A percentile compares a stretch with the other conserved stretches of the same genome.
Conservation (phyloP, 2,113 vertebrate genomes). For the Gopherus evgoodei region DNA sequence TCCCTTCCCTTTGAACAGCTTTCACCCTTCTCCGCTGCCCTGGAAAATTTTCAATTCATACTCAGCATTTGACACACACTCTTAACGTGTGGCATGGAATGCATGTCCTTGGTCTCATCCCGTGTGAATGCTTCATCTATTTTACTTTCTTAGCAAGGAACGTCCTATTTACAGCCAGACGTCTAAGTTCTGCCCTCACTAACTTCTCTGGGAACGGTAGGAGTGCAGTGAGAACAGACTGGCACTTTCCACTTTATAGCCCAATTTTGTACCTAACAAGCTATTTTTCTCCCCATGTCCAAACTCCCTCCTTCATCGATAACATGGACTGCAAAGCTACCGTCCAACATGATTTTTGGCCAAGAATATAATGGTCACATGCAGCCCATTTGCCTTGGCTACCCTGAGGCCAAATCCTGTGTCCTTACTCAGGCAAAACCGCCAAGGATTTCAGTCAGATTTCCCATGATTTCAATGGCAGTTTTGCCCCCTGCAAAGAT, state of each 20-base stretch:
- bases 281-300: fast-evolving
- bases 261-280: neutral
- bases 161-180: neutral
- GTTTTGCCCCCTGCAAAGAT: too few relatives aligned
- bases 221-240: neutral
- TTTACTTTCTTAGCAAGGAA: neutral
- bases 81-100: neutral
- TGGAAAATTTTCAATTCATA: neutral
- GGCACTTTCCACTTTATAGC: neutral
- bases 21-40: neutral
- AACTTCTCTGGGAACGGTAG: neutral
- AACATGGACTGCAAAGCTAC: neutral
- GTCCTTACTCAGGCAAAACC: fast-evolving
- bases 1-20: neutral
- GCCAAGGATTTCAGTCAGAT: neutral
- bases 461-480: neutral
- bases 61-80: neutral
- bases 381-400: neutral
- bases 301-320: neutral
- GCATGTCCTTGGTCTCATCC: fast-evolving
- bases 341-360: fast-evolving
- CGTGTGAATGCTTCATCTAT: neutral
- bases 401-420: neutral
- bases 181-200: neutral
- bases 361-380: neutral